Base-by-base conservation (phyloP, 2,888 invertebrate genomes). In the Apocheima hispidaria region DNA sequence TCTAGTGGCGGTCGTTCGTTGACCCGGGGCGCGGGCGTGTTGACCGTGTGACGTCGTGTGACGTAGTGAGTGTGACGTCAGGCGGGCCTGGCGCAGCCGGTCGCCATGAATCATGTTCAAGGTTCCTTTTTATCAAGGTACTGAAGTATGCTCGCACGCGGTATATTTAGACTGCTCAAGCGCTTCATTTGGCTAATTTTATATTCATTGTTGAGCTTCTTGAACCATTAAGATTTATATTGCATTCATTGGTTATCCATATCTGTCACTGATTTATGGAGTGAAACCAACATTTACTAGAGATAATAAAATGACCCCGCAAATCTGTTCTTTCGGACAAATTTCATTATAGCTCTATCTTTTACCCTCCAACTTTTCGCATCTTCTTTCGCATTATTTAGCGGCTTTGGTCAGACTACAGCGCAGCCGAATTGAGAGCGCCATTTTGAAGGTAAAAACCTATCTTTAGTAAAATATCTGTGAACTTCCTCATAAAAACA, bases 1-100 rank as follows among this genome's bases (percentile, higher is more conserved):
- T 87, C 86, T 84, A 84, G 80, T 83, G 82, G 83, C 88, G 90
- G 90, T 85, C 90, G 91, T 90, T 90, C 90, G 87, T 89, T 87
- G 86, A 90, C 84, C 80, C 71, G 73, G 3, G 18, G 50, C 55
- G 61, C 56, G 55, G 74, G 78, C 83, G 81, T 81, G 82, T 75
- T 79, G 82, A 74, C 74, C 66, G 74, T 60, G 74, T 82, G 82
- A 86, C 87, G 87, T 86, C 80, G 79, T 72, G 76, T 86, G 86
- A 86, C 86, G 86, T 85, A 77, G 76, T 65, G 65, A 64, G 62
- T 55, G 79, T 84, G 82, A 87, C 88, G 89, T 85, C 79, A 81
- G 78, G 74, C 79, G 71, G 71, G 79, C 77, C 73, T 72, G 72
- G 66, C 35, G 71, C 65, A 66, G 62, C 66, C 66, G 66, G 72